Conservation (phyloP, 2,113 vertebrate genomes). For the Pardalotus punctatus region DNA sequence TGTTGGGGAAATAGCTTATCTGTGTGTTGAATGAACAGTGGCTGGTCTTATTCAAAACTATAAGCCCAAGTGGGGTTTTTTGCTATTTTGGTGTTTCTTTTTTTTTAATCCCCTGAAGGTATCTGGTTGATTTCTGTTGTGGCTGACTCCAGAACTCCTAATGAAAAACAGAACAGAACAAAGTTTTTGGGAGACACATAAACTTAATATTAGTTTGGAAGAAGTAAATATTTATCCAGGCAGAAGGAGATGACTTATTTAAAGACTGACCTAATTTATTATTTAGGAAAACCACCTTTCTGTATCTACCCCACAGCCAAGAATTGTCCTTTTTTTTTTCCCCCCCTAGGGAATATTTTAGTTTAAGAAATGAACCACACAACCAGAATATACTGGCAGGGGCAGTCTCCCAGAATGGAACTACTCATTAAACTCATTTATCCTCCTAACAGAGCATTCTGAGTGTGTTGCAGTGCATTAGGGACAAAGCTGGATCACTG, state of each 20-base stretch:
- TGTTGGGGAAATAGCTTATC: background rate
- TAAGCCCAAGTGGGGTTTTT: background rate
- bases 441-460: background rate
- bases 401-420: constrained; percentile 40
- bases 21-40: background rate
- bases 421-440: constrained; percentile 50
- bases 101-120: background rate
- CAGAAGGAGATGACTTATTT: constrained; percentile 42
- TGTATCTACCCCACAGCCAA: constrained; percentile 12
- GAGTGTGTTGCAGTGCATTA: background rate
- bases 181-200: constrained; percentile 23
- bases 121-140: background rate
- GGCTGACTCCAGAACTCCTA: background rate
- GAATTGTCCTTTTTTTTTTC: background rate
- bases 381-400: constrained; percentile 18
- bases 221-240: constrained; percentile 46
- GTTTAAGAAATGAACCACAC: constrained; percentile 2
- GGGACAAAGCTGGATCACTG: background rate
- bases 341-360: background rate
- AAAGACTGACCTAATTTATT: constrained; percentile 49
- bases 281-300: constrained; percentile 47
- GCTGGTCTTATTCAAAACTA: background rate
- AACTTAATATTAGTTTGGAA: constrained; percentile 28
- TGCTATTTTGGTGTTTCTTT: background rate
- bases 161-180: constrained; percentile 25